These are phyloP conservation scores for Carposina sasakii DNA, from an alignment of 1,140 invertebrate species.

Conservation along the genomic window DNA sequence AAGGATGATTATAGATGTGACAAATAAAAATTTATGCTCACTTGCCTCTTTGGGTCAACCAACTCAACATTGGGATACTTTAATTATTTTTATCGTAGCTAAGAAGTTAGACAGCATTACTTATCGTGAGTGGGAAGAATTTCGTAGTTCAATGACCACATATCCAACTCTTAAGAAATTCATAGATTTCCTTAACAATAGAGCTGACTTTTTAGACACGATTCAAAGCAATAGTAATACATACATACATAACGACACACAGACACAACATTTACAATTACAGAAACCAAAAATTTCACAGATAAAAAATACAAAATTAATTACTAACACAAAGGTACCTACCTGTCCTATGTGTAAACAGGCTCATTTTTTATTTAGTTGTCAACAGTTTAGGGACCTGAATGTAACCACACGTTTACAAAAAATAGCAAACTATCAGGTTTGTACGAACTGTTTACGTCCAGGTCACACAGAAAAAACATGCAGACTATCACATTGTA, in stretches of 20 bases:
- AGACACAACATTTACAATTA: too few species aligned
- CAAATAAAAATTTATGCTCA: constrained; percentile 6
- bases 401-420: too few species aligned
- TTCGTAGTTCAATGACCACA: neutral
- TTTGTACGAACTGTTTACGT: too few species aligned
- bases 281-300: too few species aligned
- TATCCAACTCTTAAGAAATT: constrained; percentile 10
- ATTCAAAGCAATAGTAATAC: neutral
- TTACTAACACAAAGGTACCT: too few species aligned
- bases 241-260: too few species aligned
- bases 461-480: too few species aligned
- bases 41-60: constrained; percentile 2
- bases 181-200: constrained; percentile 8
- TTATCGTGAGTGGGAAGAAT: constrained; percentile 9
- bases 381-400: too few species aligned
- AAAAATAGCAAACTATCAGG: too few species aligned
- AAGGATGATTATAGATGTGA: constrained; percentile 4
- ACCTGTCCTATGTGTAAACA: constrained; percentile 21
- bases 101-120: constrained; percentile 8
- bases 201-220: constrained; percentile 6
- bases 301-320: too few species aligned
- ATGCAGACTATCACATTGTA: too few species aligned
- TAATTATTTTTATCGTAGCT: constrained; percentile 1
- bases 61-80: constrained; percentile 4
- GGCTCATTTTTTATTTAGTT: too few species aligned